These are phyloP conservation scores for Platyscapa corneri DNA, from an alignment of 1,140 invertebrate species.

Conservation along the genomic window DNA sequence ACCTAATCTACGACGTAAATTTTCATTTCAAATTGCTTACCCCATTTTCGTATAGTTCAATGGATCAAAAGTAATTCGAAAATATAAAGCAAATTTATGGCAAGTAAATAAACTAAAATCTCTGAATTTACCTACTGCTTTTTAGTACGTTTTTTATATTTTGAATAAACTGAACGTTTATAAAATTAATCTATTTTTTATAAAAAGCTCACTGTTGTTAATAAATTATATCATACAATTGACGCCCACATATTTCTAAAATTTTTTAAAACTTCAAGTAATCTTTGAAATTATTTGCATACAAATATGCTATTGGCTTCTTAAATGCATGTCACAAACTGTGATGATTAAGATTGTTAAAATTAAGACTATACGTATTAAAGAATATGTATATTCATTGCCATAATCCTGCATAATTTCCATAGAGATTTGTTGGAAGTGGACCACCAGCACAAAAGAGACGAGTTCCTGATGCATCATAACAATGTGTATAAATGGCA, in stretches of 20 bases:
- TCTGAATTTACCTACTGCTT: slow-evolving; percentile 6
- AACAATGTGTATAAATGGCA: slow-evolving; percentile 97
- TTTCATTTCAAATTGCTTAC: slow-evolving; percentile 10
- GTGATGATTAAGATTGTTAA: slow-evolving; percentile 25
- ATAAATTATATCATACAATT: slow-evolving; percentile 31
- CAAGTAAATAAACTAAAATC: slow-evolving; percentile 31
- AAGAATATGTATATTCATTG: slow-evolving; percentile 71
- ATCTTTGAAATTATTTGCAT: slow-evolving; percentile 17
- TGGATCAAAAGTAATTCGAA: background rate
- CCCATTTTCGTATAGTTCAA: background rate
- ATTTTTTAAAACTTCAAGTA: slow-evolving; percentile 17
- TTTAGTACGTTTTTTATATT: slow-evolving; percentile 24
- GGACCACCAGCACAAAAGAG: slow-evolving; percentile 96
- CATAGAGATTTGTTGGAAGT: slow-evolving; percentile 89
- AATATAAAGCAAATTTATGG: slow-evolving; percentile 11
- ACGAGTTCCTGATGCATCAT: slow-evolving; percentile 91
- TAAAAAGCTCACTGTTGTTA: slow-evolving; percentile 27
- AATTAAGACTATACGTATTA: slow-evolving; percentile 31
- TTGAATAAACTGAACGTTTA: slow-evolving; percentile 24
- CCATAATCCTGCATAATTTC: slow-evolving; percentile 84
- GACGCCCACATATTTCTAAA: slow-evolving; percentile 24
- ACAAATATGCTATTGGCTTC: background rate
- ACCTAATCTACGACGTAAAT: slow-evolving; percentile 15
- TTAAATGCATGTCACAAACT: slow-evolving; percentile 37
- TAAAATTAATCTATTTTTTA: slow-evolving; percentile 47